Base-by-base conservation (phyloP, 1,140 invertebrate genomes). In the Neodiprion fabricii region DNA sequence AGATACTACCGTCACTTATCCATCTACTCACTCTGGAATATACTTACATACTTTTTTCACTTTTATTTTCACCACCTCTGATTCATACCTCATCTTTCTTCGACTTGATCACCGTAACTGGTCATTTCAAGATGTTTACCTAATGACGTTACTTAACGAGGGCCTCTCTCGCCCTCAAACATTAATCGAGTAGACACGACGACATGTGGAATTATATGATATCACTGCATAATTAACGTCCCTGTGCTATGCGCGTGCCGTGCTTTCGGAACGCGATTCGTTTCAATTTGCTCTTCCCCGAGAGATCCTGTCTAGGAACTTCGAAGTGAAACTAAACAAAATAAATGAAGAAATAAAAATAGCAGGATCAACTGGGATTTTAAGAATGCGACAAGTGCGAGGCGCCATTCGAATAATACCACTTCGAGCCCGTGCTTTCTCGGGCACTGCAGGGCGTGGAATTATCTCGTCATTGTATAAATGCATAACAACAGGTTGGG, bases 401-500 rank as follows among this genome's bases (percentile, higher is more conserved):
- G 28, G 28, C 5, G 0, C 17, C 17, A 21, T 21, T 21, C 17
- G 17, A 21, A 21, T 21, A 40, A 40, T 40, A 40, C 28, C 28
- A 40, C 28, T 40, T 40, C 28, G 5, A 40, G 5, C 28, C 28
- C 28, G 17, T 21, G 17, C 5, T 40, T 40, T 5, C 28, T 40
- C 28, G 28, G 5, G 5, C 5, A 40, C 28, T 5, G 28, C 28
- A 40, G 5, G 82, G 82, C 81, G 81, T 76, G 80, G 82, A 83
- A 83, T 83, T 83, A 83, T 83, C 81, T 79, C 77, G 79, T 82
- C 76, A 83, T 83, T 83, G 82, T 81, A 83, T 83, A 83, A 83
- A 83, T 83, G 81, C 79, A 83, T 83, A 74, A 75, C 70, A 17
- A 48, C 66, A 70, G 74, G 76, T 75, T 77, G 77, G 79, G 81